Conservation (phyloP, 2,113 vertebrate genomes). For the Brachirus orientalis region DNA sequence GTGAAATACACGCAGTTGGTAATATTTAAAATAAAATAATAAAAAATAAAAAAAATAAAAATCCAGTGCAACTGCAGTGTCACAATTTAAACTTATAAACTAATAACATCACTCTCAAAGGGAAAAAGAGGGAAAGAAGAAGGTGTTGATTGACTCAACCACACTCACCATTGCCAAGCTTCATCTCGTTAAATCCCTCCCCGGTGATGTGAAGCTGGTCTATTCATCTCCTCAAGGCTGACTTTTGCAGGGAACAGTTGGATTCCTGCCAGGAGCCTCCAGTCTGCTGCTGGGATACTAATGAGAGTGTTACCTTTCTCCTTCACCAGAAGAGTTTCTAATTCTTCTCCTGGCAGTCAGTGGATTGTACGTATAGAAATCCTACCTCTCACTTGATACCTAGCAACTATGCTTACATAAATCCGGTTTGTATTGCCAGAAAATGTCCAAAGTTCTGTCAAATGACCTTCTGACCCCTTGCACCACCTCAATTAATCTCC, state of each 20-base stretch:
- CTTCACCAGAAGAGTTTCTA: neutral
- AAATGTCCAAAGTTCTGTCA: constrained; percentile 5
- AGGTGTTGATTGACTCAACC: neutral
- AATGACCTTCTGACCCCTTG: constrained; percentile 5
- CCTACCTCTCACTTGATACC: neutral
- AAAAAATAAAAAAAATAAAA: no score
- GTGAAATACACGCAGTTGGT: constrained; percentile 11
- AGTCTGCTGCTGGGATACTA: constrained; percentile 26
- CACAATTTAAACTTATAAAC: constrained; percentile 15
- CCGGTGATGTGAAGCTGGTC: constrained; percentile 7
- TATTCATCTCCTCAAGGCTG: constrained; percentile 15
- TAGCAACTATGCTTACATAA: neutral
- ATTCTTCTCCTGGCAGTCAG: neutral
- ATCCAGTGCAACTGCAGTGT: constrained; percentile 3
- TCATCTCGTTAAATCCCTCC: constrained; percentile 1
- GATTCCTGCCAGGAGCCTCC: constrained; percentile 27
- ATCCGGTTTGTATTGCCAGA: neutral
- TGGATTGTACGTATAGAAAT: constrained; percentile 4
- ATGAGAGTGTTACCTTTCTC: constrained; percentile 13
- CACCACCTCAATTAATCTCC: constrained; percentile 1
- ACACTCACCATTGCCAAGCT: constrained; percentile 7
- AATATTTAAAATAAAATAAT: constrained; percentile 14
- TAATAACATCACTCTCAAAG: neutral
- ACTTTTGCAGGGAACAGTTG: constrained; percentile 6
- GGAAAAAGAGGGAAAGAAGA: neutral